Evolutionary conservation across 2,797 vertebrate genomes (phyloP).

Genomic region (Ptychadena robeensis): DNA sequence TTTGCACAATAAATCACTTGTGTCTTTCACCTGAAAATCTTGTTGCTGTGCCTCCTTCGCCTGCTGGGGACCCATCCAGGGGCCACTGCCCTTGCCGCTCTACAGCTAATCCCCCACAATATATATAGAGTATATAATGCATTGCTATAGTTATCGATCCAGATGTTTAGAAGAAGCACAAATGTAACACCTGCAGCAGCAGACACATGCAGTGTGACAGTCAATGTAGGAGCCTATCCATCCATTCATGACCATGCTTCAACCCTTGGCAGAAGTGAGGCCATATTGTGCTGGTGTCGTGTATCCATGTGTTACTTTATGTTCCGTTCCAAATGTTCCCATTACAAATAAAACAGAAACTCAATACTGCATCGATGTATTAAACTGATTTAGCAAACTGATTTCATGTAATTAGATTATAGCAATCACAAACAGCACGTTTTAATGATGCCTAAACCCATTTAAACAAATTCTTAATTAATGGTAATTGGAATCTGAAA

Average conservation of each 20-base stretch:
- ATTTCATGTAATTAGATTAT: constrained; percentile 48
- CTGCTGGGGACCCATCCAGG: no score
- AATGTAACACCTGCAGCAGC: no score
- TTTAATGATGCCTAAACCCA: constrained; percentile 46
- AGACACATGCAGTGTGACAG: no score
- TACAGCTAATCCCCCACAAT: no score
- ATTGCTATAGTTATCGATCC: background rate
- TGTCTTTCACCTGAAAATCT: no score
- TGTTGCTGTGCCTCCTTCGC: no score
- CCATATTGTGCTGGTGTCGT: constrained; percentile 1
- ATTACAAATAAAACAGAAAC: constrained; percentile 21
- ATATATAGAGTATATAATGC: no score
- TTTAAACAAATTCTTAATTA: constrained; percentile 49
- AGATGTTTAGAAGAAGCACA: background rate
- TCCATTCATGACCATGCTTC: no score
- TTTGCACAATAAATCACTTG: no score
- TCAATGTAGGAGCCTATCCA: background rate
- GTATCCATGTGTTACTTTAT: constrained; percentile 16
- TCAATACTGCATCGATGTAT: constrained; percentile 16
- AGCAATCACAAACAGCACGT: constrained; percentile 43
- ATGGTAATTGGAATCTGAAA: constrained; percentile 39
- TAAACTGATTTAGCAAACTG: constrained; percentile 41
- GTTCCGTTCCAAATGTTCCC: constrained; percentile 34
- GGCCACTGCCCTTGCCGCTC: no score
- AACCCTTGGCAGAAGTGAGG: background rate